phyloP scores from a whole-genome alignment of 2,113 vertebrate species.

The Rhadina sibilatrix region DNA sequence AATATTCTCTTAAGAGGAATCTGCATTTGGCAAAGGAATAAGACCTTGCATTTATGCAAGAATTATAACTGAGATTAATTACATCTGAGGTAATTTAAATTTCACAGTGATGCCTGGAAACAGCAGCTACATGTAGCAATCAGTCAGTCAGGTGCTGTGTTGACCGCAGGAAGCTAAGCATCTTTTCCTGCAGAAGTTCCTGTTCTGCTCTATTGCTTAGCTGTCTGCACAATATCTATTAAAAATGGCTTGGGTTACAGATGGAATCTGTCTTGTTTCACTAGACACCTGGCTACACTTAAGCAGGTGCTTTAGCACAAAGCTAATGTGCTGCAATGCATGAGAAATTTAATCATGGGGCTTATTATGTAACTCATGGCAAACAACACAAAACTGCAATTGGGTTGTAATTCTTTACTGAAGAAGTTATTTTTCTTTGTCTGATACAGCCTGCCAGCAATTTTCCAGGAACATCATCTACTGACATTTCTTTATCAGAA shows the following conservation, averaged over 20 bases:
- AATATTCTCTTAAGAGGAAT: neutral
- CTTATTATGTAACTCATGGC: neutral
- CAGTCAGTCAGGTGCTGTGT: neutral
- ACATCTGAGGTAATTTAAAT: neutral
- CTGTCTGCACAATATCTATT: neutral
- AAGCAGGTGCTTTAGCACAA: neutral
- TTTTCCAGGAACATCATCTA: slow-evolving; percentile 72
- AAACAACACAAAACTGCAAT: neutral
- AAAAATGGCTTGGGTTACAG: neutral
- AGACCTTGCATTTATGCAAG: neutral
- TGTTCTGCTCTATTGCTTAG: neutral
- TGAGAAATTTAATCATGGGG: neutral
- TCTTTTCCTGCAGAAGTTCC: neutral
- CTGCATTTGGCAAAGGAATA: neutral
- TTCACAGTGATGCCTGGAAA: neutral
- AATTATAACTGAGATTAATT: neutral
- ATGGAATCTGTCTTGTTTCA: neutral
- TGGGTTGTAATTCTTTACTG: neutral
- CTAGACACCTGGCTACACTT: neutral
- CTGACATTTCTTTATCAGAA: slow-evolving; percentile 78
- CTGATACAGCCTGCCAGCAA: slow-evolving; percentile 69
- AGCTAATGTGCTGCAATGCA: neutral
- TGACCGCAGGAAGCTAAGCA: neutral
- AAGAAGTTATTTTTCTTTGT: slow-evolving; percentile 35
- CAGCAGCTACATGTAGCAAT: neutral